Base-by-base conservation (phyloP, 2,113 vertebrate genomes). In the Seriola quinqueradiata region DNA sequence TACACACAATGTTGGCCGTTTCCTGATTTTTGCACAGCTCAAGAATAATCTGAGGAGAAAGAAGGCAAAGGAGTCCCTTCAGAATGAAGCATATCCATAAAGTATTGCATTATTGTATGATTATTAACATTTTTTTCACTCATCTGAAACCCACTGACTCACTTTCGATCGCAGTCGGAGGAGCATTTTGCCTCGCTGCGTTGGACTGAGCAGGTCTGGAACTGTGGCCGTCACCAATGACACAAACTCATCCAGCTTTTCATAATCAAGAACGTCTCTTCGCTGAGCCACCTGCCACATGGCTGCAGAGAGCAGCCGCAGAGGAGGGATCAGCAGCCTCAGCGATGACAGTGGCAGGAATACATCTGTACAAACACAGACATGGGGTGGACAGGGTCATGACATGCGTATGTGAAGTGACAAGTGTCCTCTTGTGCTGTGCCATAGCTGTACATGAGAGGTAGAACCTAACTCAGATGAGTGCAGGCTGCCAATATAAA, bases 161-260 rank as follows among this genome's bases (percentile, higher is more conserved):
- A 96, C 96, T 93, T 89, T 94, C 2, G 95, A 94, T 80, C 94
- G 88, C 61, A 96, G 90, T 0, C 92, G 91, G 66, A 96, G 87
- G 17, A 93, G 93, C 40, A 96, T 90, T 38, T 94, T 95, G 32
- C 91, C 94, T 8, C 93, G 77, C 58, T 96, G 95, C 50, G 93
- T 93, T 19, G 91, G 92, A 46, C 70, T 87, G 40, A 96, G 93
- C 85, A 96, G 77, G 19, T 94, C 94, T 0, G 96, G 95, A 0
- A 92, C 95, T 0, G 92, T 88, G 1, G 72, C 79, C 0, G 89
- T 93, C 65, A 96, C 89, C 28, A 82, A 70, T 0, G 69, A 79
- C 84, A 96, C 92, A 69, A 96, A 94, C 63, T 93, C 87, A 4
- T 95, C 59, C 0, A 95, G 93, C 12, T 81, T 93, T 2, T 92